Evolutionary conservation across 2,113 vertebrate genomes (phyloP).

Genomic region (Nestor notabilis): DNA sequence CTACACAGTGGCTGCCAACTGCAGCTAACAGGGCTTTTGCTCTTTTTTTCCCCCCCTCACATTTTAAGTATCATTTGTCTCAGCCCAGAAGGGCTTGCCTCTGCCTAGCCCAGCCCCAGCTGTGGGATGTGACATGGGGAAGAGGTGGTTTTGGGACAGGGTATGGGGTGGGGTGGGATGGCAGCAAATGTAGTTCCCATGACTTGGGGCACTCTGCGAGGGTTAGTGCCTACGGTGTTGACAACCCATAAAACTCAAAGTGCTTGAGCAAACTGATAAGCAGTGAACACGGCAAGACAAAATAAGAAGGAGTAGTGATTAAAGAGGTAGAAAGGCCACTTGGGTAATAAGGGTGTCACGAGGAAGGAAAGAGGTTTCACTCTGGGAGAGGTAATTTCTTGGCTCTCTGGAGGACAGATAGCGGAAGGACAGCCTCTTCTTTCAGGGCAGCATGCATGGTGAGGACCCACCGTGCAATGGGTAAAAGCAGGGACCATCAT

Average conservation of each 20-base stretch:
- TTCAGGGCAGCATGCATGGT: neutral
- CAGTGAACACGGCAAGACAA: neutral
- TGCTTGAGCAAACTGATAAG: neutral
- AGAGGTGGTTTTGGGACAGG: neutral
- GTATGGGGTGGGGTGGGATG: fast-evolving
- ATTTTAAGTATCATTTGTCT: neutral
- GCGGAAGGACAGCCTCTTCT: neutral
- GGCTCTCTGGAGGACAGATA: neutral
- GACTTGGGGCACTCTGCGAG: fast-evolving
- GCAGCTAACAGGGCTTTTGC: neutral
- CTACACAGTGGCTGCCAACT: slow-evolving; percentile 3
- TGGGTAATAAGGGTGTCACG: neutral
- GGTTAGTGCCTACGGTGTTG: neutral
- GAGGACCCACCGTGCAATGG: fast-evolving
- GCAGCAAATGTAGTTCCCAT: neutral
- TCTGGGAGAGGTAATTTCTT: neutral
- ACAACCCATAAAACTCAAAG: neutral
- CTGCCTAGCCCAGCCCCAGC: neutral
- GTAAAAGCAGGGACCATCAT: neutral
- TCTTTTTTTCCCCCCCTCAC: neutral
- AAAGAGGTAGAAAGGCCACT: neutral
- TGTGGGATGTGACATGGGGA: fast-evolving
- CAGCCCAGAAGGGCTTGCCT: neutral
- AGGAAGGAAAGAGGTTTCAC: neutral
- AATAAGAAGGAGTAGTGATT: neutral